Base-by-base conservation (phyloP, 2,888 invertebrate genomes). In the Patella caerulea region DNA sequence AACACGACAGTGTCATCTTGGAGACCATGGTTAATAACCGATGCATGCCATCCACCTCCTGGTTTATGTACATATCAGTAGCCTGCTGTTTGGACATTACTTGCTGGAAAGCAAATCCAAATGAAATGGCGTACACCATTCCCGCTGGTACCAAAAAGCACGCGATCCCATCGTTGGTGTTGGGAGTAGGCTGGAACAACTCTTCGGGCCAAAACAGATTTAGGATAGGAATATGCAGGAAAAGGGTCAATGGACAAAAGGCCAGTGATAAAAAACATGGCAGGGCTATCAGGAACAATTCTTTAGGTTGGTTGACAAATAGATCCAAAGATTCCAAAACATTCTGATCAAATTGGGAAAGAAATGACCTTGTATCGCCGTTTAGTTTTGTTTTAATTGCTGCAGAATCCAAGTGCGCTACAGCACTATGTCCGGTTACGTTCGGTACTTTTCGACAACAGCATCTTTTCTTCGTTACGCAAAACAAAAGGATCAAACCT, bases 61-160 rank as follows among this genome's bases (percentile, higher is more conserved):
- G 73, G 1, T 83, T 80, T 53, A 87, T 80, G 75, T 84, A 84
- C 11, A 72, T 75, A 17, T 83, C 76, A 11, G 84, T 83, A 15
- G 82, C 83, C 4, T 73, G 74, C 56, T 86, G 86, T 59, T 86
- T 86, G n/a, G 75, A 76, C n/a, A 85, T 72, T 2, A 86, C 88
- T 65, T 83, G 83, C 70, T 86, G 85, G 74, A 88, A 88, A 0
- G 87, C 88, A 75, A 87, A 87, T 17, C 87, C 88, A 78, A 88
- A 88, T 1, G 85, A 84, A 9, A 86, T 86, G 52, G 88, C 88
- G 73, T 88, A 88, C 11, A 88, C 88, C 74, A 87, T 78, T 4
- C 87, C 87, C 0, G 88, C 87, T 9, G 88, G 88, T 2, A 85
- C 85, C 12, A 87, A 77, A 78, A 87, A 88, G 71, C 88, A 88